phyloP scores from a whole-genome alignment of 1,140 invertebrate species.

The Coboldia fuscipes region DNA sequence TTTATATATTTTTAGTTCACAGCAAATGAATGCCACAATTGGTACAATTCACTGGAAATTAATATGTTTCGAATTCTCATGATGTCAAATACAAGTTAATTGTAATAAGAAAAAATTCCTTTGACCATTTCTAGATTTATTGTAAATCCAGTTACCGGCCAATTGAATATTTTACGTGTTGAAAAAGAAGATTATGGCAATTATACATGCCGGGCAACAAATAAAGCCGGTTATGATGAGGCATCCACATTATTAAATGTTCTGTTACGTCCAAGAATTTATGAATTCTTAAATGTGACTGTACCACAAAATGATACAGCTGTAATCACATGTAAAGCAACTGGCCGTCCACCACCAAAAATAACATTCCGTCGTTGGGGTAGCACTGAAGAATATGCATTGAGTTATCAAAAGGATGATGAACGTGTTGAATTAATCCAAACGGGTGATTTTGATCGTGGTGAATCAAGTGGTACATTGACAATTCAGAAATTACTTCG shows the following conservation, averaged over 20 bases:
- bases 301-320: slow-evolving; percentile 36
- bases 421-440: slow-evolving; percentile 35
- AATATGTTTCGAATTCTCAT: too few relatives aligned
- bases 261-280: slow-evolving; percentile 56
- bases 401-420: slow-evolving; percentile 35
- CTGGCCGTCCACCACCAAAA: slow-evolving; percentile 51
- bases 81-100: too few relatives aligned
- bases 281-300: slow-evolving; percentile 52
- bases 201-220: slow-evolving; percentile 66
- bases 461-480: slow-evolving; percentile 37
- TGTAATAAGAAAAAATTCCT: neutral
- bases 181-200: slow-evolving; percentile 53
- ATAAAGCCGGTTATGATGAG: slow-evolving; percentile 49
- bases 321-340: slow-evolving; percentile 47
- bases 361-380: slow-evolving; percentile 40
- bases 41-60: neutral
- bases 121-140: slow-evolving; percentile 29
- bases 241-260: slow-evolving; percentile 30
- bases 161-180: slow-evolving; percentile 52
- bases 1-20: neutral
- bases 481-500: slow-evolving; percentile 36
- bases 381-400: slow-evolving; percentile 27
- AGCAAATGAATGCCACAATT: neutral
- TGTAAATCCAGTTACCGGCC: slow-evolving; percentile 43
- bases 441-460: slow-evolving; percentile 27